phyloP scores from a whole-genome alignment of 2,888 invertebrate genomes.

The Julus scandinavius region DNA sequence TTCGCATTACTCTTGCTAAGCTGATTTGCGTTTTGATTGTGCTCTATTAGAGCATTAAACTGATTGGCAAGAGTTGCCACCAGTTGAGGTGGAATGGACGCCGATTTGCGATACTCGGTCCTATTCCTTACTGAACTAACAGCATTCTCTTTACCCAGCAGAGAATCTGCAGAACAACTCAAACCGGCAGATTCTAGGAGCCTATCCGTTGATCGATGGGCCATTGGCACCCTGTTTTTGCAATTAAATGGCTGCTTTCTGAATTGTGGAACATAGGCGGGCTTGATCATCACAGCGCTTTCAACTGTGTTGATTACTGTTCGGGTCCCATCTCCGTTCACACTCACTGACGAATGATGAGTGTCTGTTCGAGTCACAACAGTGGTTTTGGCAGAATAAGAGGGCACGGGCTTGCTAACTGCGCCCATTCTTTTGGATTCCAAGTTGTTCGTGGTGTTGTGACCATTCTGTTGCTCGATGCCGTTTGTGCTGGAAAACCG shows the following conservation, averaged over 20 bases:
- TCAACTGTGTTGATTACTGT: constrained; percentile 31
- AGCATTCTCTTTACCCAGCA: constrained; percentile 13
- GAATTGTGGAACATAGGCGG: constrained; percentile 1
- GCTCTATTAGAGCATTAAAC: constrained; percentile 71
- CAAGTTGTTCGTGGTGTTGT: background rate
- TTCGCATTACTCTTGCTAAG: constrained; percentile 5
- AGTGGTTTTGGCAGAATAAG: background rate
- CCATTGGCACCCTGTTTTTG: constrained; percentile 4
- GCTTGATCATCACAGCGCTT: constrained; percentile 17
- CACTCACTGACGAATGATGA: constrained; percentile 6
- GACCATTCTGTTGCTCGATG: constrained; percentile 35
- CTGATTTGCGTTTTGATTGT: constrained; percentile 52
- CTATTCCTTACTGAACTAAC: background rate
- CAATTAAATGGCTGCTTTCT: background rate
- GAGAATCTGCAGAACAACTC: constrained; percentile 35
- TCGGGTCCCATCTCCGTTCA: background rate
- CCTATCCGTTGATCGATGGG: background rate
- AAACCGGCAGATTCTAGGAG: background rate
- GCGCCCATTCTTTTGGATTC: background rate
- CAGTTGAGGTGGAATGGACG: constrained; percentile 60
- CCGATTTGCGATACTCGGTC: constrained; percentile 52
- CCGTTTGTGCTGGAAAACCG: constrained; percentile 31
- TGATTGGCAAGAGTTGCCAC: constrained; percentile 77
- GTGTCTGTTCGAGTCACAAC: constrained; percentile 4
- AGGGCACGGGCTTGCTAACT: background rate